Conservation (phyloP, 2,888 invertebrate species). For the Hemaris fuciformis region DNA sequence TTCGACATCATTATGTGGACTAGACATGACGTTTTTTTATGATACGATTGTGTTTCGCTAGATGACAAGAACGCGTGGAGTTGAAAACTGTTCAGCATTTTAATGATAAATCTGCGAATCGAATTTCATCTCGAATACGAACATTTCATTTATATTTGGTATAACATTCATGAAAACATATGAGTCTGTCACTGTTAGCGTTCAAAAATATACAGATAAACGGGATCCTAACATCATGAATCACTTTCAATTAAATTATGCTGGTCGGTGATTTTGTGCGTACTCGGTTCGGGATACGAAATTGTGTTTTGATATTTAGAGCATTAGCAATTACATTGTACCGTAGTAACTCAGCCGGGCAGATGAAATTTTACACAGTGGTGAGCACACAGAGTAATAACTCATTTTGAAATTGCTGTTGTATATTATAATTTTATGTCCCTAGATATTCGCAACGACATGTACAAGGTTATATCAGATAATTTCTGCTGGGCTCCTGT, state of each 20-base stretch:
- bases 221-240: not conserved
- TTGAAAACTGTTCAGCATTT: too few species aligned
- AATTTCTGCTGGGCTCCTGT: too few species aligned
- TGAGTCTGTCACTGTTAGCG: too few species aligned
- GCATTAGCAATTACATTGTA: not conserved
- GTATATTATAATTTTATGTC: not conserved
- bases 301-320: not conserved
- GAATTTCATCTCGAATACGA: too few species aligned
- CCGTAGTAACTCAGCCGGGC: not conserved
- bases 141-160: too few species aligned
- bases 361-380: not conserved
- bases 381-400: not conserved
- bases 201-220: not conserved
- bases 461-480: too few species aligned
- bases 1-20: too few species aligned
- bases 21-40: too few species aligned
- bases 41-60: too few species aligned
- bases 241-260: not conserved
- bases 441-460: not conserved
- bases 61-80: too few species aligned
- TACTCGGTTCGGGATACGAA: not conserved
- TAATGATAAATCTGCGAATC: too few species aligned
- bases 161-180: too few species aligned
- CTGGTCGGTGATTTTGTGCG: not conserved
- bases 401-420: not conserved